Percentiles rank a stretch among this genome's conserved stretches.
phyloP scores from a whole-genome alignment of 2,113 vertebrate genomes.

The Siphamia tubifer region DNA sequence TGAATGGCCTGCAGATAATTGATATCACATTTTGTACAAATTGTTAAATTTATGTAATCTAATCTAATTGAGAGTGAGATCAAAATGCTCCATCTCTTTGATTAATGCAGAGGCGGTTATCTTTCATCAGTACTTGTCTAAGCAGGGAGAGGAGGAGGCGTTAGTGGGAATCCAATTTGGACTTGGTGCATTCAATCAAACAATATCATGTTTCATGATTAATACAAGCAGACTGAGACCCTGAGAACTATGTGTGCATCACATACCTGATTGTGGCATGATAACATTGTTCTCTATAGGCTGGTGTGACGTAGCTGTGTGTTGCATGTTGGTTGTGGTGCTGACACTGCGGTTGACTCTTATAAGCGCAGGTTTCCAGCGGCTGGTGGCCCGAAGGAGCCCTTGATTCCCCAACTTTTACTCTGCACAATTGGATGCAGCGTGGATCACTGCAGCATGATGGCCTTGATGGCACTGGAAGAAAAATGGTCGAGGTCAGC shows the following conservation, averaged over 20 bases:
- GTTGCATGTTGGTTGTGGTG: constrained; percentile 57
- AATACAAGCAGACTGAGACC: constrained; percentile 47
- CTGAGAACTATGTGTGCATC: constrained; percentile 13
- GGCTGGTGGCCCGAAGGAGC: constrained; percentile 43
- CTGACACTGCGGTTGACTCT: constrained; percentile 69
- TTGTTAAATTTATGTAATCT: constrained; percentile 71
- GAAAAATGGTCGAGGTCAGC: constrained; percentile 74
- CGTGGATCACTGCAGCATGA: constrained; percentile 31
- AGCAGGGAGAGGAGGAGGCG: constrained; percentile 49
- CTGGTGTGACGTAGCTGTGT: constrained; percentile 38
- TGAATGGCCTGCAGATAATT: constrained; percentile 70
- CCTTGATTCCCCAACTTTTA: constrained; percentile 55
- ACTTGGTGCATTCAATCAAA: constrained; percentile 72
- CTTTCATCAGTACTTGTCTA: constrained; percentile 70
- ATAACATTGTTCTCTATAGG: constrained; percentile 51
- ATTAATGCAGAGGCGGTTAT: constrained; percentile 76
- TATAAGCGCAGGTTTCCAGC: constrained; percentile 56
- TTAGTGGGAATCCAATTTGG: constrained; percentile 73
- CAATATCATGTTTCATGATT: constrained; percentile 70
- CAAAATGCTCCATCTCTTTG: constrained; percentile 76
- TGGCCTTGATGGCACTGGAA: constrained; percentile 62
- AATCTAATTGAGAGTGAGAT: constrained; percentile 75
- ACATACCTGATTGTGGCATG: constrained; percentile 2
- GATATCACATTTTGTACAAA: constrained; percentile 69
- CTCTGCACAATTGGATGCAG: constrained; percentile 58